Conservation (phyloP, 1,140 invertebrate species). For the Orchestia grillus region DNA sequence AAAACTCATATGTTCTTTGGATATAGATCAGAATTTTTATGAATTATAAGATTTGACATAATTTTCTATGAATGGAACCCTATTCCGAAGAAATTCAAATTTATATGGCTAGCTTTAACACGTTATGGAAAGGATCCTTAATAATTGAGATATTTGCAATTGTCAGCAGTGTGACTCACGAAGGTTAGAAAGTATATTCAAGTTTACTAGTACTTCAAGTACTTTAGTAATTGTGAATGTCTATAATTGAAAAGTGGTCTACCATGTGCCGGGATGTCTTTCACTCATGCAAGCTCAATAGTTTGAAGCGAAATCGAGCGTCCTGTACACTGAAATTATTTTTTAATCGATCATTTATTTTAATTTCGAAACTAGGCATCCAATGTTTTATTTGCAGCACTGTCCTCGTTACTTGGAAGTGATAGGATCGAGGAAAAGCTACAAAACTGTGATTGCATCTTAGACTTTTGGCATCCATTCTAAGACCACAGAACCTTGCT, state of each 20-base stretch:
- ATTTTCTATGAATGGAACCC: too few relatives aligned
- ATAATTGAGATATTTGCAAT: neutral
- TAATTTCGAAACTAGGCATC: neutral
- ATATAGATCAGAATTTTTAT: too few relatives aligned
- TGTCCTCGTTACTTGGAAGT: neutral
- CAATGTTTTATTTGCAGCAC: neutral
- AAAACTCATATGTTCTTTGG: neutral
- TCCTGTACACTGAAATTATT: neutral
- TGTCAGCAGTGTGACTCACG: neutral
- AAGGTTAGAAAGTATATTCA: neutral
- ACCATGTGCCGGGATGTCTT: too few relatives aligned
- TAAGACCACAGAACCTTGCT: neutral
- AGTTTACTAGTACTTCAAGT: too few relatives aligned
- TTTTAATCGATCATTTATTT: neutral
- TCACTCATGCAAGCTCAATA: too few relatives aligned
- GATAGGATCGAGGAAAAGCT: neutral
- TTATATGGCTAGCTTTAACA: too few relatives aligned
- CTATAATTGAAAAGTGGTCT: too few relatives aligned
- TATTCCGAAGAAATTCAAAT: too few relatives aligned
- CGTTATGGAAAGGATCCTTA: too few relatives aligned
- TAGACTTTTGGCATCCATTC: neutral
- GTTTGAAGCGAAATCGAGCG: neutral
- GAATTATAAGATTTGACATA: too few relatives aligned
- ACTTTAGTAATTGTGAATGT: too few relatives aligned
- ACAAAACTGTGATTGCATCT: neutral